Evolutionary conservation across 92 coral and sea anemone species (phyloP), one percentile per base, ranked within the genome.

Genomic region (Umimayanthus chanpuru): DNA sequence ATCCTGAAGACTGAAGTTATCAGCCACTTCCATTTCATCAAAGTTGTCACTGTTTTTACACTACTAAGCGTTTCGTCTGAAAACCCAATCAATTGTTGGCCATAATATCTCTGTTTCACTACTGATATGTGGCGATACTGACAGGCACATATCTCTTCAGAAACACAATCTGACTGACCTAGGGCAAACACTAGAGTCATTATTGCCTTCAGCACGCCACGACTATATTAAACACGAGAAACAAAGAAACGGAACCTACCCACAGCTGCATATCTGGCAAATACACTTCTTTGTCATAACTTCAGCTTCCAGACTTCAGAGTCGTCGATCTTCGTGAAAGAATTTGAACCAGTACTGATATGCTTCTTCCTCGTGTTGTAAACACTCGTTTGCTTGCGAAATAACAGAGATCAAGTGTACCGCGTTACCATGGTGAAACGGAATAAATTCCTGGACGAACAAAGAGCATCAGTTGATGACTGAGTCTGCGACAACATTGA

Each of bases 211-310:
- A 75, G 79, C 53, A 75, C 1, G 44, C 9, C 77, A 32, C 18
- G 40, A 6, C 18, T 73, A 32, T 32, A 32, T 32, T 36, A 30
- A 23, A 32, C 8, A 40, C 73, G 2, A 44, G 18, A 76, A 47
- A 75, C 77, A 21, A 73, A 81, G 61, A 23, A 47, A 50, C 50
- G 39, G 7, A n/a, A 92, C 98, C 90, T 90, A 97, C 99, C 99
- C 99, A 85, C 99, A 97, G 76, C 91, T 91, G 87, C 98, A 97
- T 64, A 97, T 90, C 91, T 97, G 96, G 64, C 99, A 97, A 65
- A 97, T 97, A 77, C 99, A 97, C 91, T 97, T 97, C 94, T 95
- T 95, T 76, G 94, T 94, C 94, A 93, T 94, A 28, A 40, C 73
- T 70, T 8, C 44, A 70, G 36, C 0, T 23, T 36, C 9, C 4